Evolutionary conservation across 2,888 invertebrate genomes (phyloP).

Genomic region (Protonemura montana): DNA sequence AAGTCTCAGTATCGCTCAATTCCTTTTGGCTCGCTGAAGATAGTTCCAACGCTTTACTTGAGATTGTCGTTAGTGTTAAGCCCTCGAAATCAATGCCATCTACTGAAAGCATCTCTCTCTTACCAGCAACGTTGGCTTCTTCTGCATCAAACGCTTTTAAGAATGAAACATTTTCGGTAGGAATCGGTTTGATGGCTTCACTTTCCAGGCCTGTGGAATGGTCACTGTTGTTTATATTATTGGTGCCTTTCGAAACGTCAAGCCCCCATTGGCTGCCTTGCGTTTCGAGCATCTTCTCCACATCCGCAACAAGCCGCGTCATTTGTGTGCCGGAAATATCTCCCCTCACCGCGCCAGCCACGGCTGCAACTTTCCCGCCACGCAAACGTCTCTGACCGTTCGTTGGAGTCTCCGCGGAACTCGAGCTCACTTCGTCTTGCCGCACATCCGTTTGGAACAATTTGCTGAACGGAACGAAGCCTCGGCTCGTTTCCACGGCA

Average conservation of each 20-base stretch:
- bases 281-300: neutral
- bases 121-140: neutral
- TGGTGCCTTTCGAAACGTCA: neutral
- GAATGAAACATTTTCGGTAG: neutral
- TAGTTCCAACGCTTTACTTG: conserved; percentile 55
- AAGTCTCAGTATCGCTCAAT: conserved; percentile 56
- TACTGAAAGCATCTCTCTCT: neutral
- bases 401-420: too few species aligned
- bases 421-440: too few species aligned
- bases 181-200: too few species aligned
- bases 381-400: too few species aligned
- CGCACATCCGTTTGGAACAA: neutral
- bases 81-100: neutral
- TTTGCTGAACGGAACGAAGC: conserved; percentile 23
- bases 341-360: too few species aligned
- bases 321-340: conserved; percentile 8
- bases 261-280: conserved; percentile 10
- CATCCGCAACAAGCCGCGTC: conserved; percentile 28
- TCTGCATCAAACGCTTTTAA: too few species aligned
- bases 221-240: too few species aligned
- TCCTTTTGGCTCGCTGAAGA: conserved; percentile 57
- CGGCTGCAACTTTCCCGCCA: too few species aligned
- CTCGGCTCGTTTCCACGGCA: neutral
- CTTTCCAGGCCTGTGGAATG: too few species aligned
- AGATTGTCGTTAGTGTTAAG: neutral